These are phyloP conservation scores for Trachythela sp. DNA, from an alignment of 64 coral and sea anemone species.

Conservation along the genomic window DNA sequence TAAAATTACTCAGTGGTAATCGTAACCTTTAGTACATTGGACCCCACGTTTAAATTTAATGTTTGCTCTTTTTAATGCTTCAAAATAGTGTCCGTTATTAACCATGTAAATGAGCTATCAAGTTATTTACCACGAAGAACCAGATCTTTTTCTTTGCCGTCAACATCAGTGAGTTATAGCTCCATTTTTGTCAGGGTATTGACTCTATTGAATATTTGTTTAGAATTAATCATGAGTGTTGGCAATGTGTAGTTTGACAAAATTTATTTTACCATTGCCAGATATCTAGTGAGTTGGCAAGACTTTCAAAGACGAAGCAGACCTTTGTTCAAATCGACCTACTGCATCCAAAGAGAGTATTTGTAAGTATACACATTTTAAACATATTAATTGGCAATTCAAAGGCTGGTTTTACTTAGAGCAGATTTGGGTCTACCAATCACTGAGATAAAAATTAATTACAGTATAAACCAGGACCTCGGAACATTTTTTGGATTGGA, in stretches of 20 bases:
- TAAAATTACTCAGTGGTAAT: too few relatives aligned
- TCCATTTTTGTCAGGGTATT: background rate
- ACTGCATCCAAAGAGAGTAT: constrained; percentile 70
- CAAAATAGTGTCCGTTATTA: background rate
- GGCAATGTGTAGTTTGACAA: background rate
- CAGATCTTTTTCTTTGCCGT: background rate
- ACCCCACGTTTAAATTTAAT: background rate
- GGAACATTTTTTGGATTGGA: too few relatives aligned
- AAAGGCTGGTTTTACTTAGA: background rate
- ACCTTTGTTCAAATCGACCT: constrained; percentile 75
- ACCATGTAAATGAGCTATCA: background rate
- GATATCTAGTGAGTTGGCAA: background rate
- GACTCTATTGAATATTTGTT: background rate
- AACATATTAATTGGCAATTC: background rate
- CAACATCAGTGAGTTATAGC: constrained; percentile 9
- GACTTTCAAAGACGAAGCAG: constrained; percentile 31
- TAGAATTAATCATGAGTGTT: background rate
- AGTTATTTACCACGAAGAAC: background rate
- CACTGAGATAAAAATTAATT: background rate
- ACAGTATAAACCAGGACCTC: too few relatives aligned
- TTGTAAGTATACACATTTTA: constrained; percentile 64
- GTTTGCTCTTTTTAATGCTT: background rate
- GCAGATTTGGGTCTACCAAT: background rate
- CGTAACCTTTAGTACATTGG: too few relatives aligned
- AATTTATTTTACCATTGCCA: background rate